A percentile compares a stretch with the other conserved stretches of the same genome.
phyloP scores from a whole-genome alignment of 2,797 vertebrate species.

The Cossypha polioptera region DNA sequence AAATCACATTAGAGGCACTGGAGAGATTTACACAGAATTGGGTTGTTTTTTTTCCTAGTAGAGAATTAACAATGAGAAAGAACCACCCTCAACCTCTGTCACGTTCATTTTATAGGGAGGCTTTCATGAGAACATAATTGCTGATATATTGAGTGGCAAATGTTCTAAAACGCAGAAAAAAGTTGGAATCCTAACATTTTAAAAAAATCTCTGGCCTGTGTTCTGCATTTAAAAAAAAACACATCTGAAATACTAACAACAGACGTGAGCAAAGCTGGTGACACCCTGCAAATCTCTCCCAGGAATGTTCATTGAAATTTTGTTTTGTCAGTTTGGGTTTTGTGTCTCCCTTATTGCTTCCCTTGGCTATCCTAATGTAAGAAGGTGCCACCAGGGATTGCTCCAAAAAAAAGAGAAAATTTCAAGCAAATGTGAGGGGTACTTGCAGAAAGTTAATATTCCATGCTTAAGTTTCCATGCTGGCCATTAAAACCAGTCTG shows the following conservation, averaged over 20 bases:
- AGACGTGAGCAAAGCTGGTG: neutral
- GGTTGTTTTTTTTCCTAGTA: neutral
- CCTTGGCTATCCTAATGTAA: neutral
- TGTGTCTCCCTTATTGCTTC: neutral
- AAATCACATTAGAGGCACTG: neutral
- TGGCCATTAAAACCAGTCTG: neutral
- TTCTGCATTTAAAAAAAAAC: neutral
- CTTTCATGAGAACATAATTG: neutral
- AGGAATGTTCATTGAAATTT: neutral
- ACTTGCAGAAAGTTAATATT: neutral
- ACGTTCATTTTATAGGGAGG: neutral
- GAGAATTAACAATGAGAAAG: neutral
- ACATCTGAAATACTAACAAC: neutral
- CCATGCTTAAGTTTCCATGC: neutral
- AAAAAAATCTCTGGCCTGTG: neutral
- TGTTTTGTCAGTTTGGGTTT: neutral
- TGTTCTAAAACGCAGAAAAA: neutral
- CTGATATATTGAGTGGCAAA: neutral
- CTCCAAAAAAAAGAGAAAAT: neutral
- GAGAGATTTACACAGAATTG: neutral
- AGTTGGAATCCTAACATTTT: neutral
- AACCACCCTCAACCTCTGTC: neutral
- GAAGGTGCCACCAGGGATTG: accelerated
- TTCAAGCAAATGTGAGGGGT: accelerated
- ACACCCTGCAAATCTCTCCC: neutral